phyloP scores from a whole-genome alignment of 2,888 invertebrate genomes.

The Xestobium rufovillosum region DNA sequence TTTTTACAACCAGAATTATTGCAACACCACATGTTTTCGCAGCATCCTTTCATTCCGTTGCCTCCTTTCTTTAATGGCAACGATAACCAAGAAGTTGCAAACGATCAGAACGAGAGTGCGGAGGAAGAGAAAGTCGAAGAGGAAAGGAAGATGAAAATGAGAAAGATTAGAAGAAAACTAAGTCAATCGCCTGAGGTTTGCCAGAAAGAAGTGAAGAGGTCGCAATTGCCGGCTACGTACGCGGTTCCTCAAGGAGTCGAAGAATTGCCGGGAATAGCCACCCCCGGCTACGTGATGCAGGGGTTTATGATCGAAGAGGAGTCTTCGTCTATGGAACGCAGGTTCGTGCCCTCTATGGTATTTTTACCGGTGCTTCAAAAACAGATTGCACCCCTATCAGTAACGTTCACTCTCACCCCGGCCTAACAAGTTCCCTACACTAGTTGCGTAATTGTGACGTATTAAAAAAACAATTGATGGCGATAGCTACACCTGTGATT shows the following conservation, averaged over 20 bases:
- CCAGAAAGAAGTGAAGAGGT: slow-evolving; percentile 47
- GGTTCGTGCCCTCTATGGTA: slow-evolving; percentile 85
- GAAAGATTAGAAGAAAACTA: slow-evolving; percentile 20
- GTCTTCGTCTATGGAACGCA: slow-evolving; percentile 33
- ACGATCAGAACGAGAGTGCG: slow-evolving; percentile 32
- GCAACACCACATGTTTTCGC: slow-evolving; percentile 56
- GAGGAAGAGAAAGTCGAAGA: slow-evolving; percentile 27
- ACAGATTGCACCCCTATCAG: slow-evolving; percentile 77
- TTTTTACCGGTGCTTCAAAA: slow-evolving; percentile 88
- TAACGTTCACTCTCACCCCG: slow-evolving; percentile 89
- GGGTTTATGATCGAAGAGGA: slow-evolving; percentile 77
- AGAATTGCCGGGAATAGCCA: slow-evolving; percentile 22
- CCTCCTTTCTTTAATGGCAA: slow-evolving; percentile 42
- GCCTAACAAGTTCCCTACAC: slow-evolving; percentile 54
- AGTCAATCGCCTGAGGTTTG: slow-evolving; percentile 41
- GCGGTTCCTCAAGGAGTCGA: slow-evolving; percentile 50
- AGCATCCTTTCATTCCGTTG: slow-evolving; percentile 46
- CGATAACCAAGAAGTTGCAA: slow-evolving; percentile 31
- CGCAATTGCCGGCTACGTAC: slow-evolving; percentile 55
- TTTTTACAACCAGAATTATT: slow-evolving; percentile 52
- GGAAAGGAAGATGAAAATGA: slow-evolving; percentile 29
- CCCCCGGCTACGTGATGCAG: slow-evolving; percentile 71
- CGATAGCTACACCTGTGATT: slow-evolving; percentile 49
- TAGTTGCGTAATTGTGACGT: slow-evolving; percentile 41
- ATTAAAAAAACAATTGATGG: slow-evolving; percentile 41